A percentile compares a stretch with the other conserved stretches of the same genome.
These are phyloP conservation scores for Isaurus tuberculatus DNA, from an alignment of 92 coral and sea anemone genomes.

Conservation along the genomic window DNA sequence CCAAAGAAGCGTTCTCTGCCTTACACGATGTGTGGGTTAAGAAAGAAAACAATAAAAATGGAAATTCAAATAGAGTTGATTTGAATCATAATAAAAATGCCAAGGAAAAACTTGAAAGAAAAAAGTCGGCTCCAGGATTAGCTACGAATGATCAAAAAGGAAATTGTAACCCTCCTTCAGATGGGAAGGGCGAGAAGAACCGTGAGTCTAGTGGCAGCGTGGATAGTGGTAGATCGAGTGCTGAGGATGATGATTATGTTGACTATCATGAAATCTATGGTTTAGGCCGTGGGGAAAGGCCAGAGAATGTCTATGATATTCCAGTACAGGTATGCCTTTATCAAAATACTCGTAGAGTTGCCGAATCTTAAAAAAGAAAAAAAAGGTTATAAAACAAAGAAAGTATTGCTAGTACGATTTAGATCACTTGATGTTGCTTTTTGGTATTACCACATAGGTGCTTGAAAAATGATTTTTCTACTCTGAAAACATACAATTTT, in stretches of 20 bases:
- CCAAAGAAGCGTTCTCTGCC: constrained; percentile 4
- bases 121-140: constrained; percentile 6
- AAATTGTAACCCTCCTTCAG: constrained; percentile 28
- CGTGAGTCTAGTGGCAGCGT: constrained; percentile 67
- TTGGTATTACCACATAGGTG: too few species aligned
- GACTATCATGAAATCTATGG: constrained; percentile 98
- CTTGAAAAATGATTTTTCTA: too few species aligned
- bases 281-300: constrained; percentile 64
- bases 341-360: too few species aligned
- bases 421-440: too few species aligned
- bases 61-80: constrained; percentile 29
- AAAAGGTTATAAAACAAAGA: too few species aligned
- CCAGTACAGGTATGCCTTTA: constrained; percentile 79
- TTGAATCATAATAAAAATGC: constrained; percentile 53
- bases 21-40: constrained; percentile 50
- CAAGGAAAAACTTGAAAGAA: constrained; percentile 31
- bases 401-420: too few species aligned
- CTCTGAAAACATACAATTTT: too few species aligned
- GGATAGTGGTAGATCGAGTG: constrained; percentile 72
- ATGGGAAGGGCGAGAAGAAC: constrained; percentile 55
- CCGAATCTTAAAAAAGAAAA: too few species aligned
- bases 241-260: constrained; percentile 94
- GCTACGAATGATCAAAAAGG: constrained; percentile 34
- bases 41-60: constrained; percentile 32
- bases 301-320: constrained; percentile 79